Evolutionary conservation across 64 coral and sea anemone genomes (phyloP), one percentile per base, ranked within the genome.

Genomic region (Montipora sp.): DNA sequence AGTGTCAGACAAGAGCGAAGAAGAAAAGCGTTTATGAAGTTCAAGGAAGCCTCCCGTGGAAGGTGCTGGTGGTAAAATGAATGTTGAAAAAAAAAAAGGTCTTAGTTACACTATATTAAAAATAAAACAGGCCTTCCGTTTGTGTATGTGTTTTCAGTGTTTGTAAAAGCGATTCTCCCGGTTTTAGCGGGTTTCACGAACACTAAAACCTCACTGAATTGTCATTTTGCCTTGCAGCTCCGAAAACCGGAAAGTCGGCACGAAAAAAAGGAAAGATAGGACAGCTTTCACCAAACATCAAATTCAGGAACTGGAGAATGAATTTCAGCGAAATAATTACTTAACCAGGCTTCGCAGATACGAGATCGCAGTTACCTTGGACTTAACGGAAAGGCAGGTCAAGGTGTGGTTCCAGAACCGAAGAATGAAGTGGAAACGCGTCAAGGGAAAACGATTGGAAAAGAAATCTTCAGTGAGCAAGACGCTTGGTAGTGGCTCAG

Each of bases 201-300:
- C 36, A 36, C 36, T 14, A 18, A 24, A 65, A 77, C 49, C 15
- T 9, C 11, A 15, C 45, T 49, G 14, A 44, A 51, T 84, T 75
- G 10, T 63, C 60, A 51, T 84, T 69, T 50, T 77, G 50, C 57
- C 44, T 71, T 72, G 70, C 82, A 48, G 83, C 84, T 78, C 46
- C 83, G 14, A 93, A 88, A 80, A 57, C 61, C 46, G 91, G 83
- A 70, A 93, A 93, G 77, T 79, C 84, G 48, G 51, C 36, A 27
- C 75, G 83, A 93, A 88, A 66, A 93, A 93, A 72, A 87, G 91
- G 21, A 93, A 93, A 27, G 91, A 93, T 48, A 76, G 91, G 27
- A 93, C 91, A 55, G 91, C 91, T 24, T 93, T 93, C 82, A 93
- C 91, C 23, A 93, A 93, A 73, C 91, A 93, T 67, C 91, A 93